A percentile compares a stretch with the other conserved stretches of the same genome.
phyloP scores from a whole-genome alignment of 2,888 invertebrate genomes.

The Syritta pipiens region DNA sequence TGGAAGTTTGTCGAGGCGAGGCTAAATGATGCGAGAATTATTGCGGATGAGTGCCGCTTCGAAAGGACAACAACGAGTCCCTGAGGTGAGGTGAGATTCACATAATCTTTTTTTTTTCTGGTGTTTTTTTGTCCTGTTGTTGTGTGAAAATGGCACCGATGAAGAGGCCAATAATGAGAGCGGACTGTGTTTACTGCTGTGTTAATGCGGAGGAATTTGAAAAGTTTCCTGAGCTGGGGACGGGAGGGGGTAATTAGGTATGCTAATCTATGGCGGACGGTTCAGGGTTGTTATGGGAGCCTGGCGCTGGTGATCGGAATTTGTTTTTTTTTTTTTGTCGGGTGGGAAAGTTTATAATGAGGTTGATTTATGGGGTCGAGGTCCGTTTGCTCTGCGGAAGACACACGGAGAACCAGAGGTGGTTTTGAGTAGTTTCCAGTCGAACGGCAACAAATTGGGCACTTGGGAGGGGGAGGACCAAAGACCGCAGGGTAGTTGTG shows the following conservation, averaged over 20 bases:
- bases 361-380: too few species aligned
- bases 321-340: background rate
- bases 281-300: background rate
- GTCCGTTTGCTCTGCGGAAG: too few species aligned
- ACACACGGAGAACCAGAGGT: too few species aligned
- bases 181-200: constrained; percentile 38
- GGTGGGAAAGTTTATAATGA: too few species aligned
- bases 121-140: background rate
- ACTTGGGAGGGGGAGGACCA: too few species aligned
- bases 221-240: constrained; percentile 18
- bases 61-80: background rate
- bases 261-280: constrained; percentile 34
- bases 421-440: too few species aligned
- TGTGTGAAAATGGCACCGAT: constrained; percentile 12
- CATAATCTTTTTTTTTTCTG: background rate
- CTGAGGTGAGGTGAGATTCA: background rate
- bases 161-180: constrained; percentile 14
- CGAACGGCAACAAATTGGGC: too few species aligned
- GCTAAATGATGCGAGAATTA: constrained; percentile 24
- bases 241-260: constrained; percentile 39
- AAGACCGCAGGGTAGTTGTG: too few species aligned
- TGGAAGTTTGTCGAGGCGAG: background rate
- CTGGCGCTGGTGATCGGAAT: background rate
- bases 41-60: background rate
- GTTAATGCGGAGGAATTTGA: constrained; percentile 46